Percentiles rank a stretch among this genome's conserved stretches.
These are phyloP conservation scores for Danio jaintianensis DNA, from an alignment of 2,797 vertebrate species.

Conservation along the genomic window DNA sequence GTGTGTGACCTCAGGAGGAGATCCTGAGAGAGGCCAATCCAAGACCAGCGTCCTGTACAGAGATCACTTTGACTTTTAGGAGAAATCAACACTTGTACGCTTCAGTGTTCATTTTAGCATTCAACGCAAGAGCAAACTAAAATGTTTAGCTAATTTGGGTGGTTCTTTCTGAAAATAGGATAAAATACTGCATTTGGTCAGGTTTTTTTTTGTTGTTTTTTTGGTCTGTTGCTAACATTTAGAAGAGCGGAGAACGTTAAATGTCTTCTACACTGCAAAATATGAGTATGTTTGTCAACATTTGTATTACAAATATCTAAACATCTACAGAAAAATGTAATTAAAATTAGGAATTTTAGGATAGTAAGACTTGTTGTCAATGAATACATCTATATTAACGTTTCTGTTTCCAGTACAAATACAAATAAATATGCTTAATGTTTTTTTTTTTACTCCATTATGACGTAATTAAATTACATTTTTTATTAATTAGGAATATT, in stretches of 20 bases:
- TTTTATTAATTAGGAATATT: too few relatives aligned
- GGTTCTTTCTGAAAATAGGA: background rate
- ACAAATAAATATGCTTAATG: too few relatives aligned
- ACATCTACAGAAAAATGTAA: background rate
- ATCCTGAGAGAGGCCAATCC: constrained; percentile 71
- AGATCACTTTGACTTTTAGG: constrained; percentile 32
- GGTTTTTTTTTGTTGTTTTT: background rate
- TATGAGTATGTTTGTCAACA: background rate
- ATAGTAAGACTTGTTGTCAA: too few relatives aligned
- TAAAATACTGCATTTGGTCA: constrained; percentile 35
- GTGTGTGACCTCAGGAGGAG: constrained; percentile 71
- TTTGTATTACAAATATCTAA: background rate
- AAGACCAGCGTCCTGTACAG: constrained; percentile 56
- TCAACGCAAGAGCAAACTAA: background rate
- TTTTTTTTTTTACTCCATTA: too few relatives aligned
- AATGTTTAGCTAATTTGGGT: background rate
- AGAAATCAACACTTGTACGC: constrained; percentile 8
- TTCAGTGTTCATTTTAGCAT: background rate
- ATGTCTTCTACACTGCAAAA: background rate
- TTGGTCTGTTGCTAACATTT: background rate
- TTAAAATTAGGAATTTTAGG: too few relatives aligned
- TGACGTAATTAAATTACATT: too few relatives aligned
- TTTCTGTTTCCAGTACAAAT: too few relatives aligned
- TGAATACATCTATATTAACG: too few relatives aligned
- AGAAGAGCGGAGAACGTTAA: background rate